Conservation (phyloP, 1,140 invertebrate species). For the Ceratosolen solmsi region DNA sequence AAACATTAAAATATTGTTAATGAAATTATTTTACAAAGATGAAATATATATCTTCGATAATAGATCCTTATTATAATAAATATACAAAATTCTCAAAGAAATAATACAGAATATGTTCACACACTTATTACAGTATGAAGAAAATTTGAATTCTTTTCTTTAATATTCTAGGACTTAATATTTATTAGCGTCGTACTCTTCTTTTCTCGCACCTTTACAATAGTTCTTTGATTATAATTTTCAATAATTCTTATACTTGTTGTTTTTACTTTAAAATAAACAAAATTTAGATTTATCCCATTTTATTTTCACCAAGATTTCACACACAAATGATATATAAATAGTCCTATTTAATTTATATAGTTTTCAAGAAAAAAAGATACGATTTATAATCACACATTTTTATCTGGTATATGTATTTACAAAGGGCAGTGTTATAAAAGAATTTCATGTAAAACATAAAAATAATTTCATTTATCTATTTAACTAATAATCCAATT, state of each 20-base stretch:
- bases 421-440: constrained; percentile 43
- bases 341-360: neutral
- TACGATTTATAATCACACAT: constrained; percentile 1
- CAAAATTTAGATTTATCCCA: neutral
- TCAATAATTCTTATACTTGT: neutral
- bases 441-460: constrained; percentile 32
- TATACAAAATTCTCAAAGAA: neutral
- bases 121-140: no score
- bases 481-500: neutral
- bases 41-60: neutral
- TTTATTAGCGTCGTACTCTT: constrained; percentile 24
- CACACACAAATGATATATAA: no score
- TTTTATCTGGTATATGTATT: constrained; percentile 21
- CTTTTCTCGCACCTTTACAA: constrained; percentile 34
- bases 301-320: neutral
- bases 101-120: neutral
- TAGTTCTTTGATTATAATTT: neutral
- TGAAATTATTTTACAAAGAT: no score
- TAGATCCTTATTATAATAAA: constrained; percentile 22
- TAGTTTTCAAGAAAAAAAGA: constrained; percentile 32
- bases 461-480: constrained; percentile 2
- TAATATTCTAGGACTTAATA: constrained; percentile 7
- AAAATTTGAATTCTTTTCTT: constrained; percentile 11
- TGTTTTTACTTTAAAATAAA: neutral
- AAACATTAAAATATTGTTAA: no score